Percentiles rank a stretch among this genome's conserved stretches.
phyloP scores from a whole-genome alignment of 2,797 vertebrate genomes.

The Spea hammondii region DNA sequence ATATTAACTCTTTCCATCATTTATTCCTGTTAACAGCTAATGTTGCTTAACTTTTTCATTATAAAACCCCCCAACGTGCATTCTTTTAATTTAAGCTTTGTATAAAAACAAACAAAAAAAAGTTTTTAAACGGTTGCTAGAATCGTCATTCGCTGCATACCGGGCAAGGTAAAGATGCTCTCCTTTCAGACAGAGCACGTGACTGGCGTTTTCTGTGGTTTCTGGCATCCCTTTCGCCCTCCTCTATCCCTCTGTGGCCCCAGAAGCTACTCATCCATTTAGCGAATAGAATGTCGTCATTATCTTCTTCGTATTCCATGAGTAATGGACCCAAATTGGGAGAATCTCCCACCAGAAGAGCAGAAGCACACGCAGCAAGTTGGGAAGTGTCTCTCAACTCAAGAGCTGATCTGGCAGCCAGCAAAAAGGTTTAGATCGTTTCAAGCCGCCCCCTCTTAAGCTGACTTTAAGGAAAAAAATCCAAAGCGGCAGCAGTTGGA shows the following conservation, averaged over 20 bases:
- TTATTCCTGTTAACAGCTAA: no score
- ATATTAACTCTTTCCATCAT: no score
- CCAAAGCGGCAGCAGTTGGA: constrained; percentile 59
- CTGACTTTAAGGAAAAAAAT: constrained; percentile 58
- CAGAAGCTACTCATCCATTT: constrained; percentile 99
- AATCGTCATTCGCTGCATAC: constrained; percentile 66
- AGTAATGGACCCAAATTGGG: constrained; percentile 60
- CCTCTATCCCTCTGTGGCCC: constrained; percentile 77
- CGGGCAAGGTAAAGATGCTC: constrained; percentile 83
- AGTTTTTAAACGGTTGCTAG: background rate
- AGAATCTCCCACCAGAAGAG: constrained; percentile 33
- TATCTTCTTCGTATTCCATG: constrained; percentile 88
- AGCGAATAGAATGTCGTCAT: constrained; percentile 91
- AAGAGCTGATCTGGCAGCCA: constrained; percentile 56
- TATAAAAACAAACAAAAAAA: no score
- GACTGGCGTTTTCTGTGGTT: constrained; percentile 70
- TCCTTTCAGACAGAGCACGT: constrained; percentile 66
- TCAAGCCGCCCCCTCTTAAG: constrained; percentile 59
- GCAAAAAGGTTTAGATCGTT: constrained; percentile 43
- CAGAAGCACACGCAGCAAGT: constrained; percentile 63
- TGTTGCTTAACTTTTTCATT: no score
- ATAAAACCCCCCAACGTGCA: no score
- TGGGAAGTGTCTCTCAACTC: constrained; percentile 59
- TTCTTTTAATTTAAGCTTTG: no score
- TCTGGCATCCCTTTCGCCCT: constrained; percentile 70